Conservation (phyloP, 2,113 vertebrate species). For the Parotia lawesii region DNA sequence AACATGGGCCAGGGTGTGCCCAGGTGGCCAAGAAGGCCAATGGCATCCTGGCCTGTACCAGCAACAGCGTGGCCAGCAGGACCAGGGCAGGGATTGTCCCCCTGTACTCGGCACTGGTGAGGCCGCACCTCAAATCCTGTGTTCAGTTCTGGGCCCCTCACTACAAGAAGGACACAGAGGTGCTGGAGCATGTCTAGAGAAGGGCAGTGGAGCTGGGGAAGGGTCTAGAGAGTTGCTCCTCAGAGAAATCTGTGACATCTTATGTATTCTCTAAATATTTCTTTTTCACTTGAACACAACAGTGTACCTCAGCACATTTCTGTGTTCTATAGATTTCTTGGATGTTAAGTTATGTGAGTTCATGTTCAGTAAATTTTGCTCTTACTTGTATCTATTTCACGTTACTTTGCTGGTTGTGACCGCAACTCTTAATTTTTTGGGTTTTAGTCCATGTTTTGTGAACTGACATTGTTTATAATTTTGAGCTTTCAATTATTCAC, state of each 20-base stretch:
- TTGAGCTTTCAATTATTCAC: not conserved
- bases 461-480: not conserved
- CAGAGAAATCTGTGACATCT: not conserved
- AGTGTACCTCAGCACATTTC: not conserved
- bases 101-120: rapidly evolving
- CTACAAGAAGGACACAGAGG: rapidly evolving
- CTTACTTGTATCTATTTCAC: conserved; percentile 31
- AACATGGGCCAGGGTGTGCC: not conserved
- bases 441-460: not conserved
- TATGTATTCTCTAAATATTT: not conserved
- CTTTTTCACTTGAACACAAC: conserved; percentile 5
- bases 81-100: not conserved
- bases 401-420: conserved; percentile 25
- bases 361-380: not conserved
- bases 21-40: not conserved
- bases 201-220: not conserved
- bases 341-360: conserved; percentile 21
- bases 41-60: not conserved
- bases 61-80: not conserved
- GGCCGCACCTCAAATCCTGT: rapidly evolving
- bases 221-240: not conserved
- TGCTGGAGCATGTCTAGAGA: not conserved
- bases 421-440: not conserved
- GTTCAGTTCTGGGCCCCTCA: rapidly evolving
- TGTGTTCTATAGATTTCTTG: conserved; percentile 18